Evolutionary conservation across 2,797 vertebrate species (phyloP).

Genomic region (Macrochelys suwanniensis): DNA sequence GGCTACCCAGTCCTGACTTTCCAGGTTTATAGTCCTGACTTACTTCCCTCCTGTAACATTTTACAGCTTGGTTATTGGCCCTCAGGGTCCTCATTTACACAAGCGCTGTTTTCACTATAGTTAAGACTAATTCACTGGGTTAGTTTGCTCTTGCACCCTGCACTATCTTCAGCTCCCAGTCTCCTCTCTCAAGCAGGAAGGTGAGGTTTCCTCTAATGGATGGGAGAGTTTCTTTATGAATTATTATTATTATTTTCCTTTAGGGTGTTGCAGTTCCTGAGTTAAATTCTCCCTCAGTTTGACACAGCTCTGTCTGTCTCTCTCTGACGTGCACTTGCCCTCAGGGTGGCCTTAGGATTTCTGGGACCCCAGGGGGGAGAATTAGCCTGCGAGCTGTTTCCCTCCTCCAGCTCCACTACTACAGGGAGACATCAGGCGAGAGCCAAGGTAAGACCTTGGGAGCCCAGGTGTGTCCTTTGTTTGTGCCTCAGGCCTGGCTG

Average conservation of each 20-base stretch:
- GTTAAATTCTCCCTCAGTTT: not conserved
- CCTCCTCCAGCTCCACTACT: not conserved
- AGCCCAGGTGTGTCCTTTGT: not conserved
- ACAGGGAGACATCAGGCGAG: not conserved
- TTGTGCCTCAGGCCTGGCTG: not conserved
- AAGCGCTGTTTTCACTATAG: conserved; percentile 72
- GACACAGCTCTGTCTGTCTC: not conserved
- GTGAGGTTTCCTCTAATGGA: not conserved
- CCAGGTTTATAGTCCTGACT: conserved; percentile 70
- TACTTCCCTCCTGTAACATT: conserved; percentile 73
- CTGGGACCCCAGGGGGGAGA: not conserved
- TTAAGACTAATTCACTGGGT: conserved; percentile 75
- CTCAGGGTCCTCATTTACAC: conserved; percentile 75
- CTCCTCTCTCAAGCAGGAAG: conserved; percentile 14
- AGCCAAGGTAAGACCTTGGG: not conserved
- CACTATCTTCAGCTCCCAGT: not conserved
- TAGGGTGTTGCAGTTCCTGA: conserved; percentile 8
- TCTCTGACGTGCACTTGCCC: not conserved
- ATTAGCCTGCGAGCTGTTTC: not conserved
- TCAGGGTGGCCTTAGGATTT: not conserved
- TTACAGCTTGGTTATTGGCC: conserved; percentile 71
- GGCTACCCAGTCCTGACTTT: conserved; percentile 59
- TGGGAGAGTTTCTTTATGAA: not conserved
- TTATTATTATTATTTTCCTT: conserved; percentile 1
- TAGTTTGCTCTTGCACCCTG: conserved; percentile 43